phyloP scores from a whole-genome alignment of 2,113 vertebrate genomes.

The Leptodactylus fuscus region DNA sequence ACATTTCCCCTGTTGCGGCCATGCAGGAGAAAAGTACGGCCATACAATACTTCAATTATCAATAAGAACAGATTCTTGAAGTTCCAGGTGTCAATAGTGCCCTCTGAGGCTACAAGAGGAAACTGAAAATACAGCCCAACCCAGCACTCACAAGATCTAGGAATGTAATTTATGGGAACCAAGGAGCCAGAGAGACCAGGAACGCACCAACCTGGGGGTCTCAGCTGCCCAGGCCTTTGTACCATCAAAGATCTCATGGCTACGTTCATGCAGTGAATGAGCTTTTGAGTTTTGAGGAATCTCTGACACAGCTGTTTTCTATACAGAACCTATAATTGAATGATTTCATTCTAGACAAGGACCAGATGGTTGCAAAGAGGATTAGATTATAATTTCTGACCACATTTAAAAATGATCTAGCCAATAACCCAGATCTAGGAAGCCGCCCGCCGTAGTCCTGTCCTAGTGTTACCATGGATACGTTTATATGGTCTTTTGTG shows the following conservation, averaged over 20 bases:
- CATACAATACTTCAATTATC: no score
- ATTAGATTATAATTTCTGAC: conserved; percentile 4
- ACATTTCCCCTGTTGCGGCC: no score
- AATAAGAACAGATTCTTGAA: neutral
- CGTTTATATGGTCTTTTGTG: neutral
- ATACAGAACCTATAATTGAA: neutral
- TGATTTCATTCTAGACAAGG: conserved; percentile 34
- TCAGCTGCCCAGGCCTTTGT: neutral
- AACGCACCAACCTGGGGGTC: neutral
- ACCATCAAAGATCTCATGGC: neutral
- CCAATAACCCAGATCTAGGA: conserved; percentile 24
- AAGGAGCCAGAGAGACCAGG: neutral
- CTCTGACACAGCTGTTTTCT: conserved; percentile 28
- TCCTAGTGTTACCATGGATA: neutral
- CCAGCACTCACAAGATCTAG: neutral
- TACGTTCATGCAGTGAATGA: neutral
- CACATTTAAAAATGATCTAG: conserved; percentile 24
- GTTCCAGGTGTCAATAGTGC: neutral
- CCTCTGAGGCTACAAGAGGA: neutral
- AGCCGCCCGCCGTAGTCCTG: neutral
- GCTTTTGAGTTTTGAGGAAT: neutral
- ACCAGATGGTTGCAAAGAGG: conserved; percentile 31
- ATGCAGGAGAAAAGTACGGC: no score
- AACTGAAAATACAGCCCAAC: no score
- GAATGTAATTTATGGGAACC: neutral